Evolutionary conservation across 2,888 invertebrate genomes (phyloP).

Genomic region (Galerucella nymphaeae): DNA sequence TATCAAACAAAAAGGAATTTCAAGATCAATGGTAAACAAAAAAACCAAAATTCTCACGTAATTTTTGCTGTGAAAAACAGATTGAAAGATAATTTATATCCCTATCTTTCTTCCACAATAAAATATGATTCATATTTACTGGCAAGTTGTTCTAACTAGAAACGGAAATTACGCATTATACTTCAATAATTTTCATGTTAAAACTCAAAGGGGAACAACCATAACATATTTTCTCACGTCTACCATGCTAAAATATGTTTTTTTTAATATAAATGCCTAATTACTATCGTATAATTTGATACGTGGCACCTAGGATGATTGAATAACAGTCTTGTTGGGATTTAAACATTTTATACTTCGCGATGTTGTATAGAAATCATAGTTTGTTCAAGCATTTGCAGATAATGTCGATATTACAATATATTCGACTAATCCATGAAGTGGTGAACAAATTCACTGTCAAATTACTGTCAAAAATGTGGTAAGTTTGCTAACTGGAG

Average conservation of each 20-base stretch:
- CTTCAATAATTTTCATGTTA: conserved; percentile 56
- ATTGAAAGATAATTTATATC: not conserved
- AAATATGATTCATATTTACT: conserved; percentile 13
- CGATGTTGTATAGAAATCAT: no score
- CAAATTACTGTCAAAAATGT: no score
- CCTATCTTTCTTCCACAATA: conserved; percentile 5
- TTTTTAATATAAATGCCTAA: conserved; percentile 21
- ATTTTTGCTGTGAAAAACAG: not conserved
- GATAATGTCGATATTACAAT: no score
- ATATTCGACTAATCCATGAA: no score
- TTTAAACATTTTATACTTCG: not conserved
- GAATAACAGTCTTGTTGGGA: not conserved
- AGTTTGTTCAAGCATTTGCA: no score
- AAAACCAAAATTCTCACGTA: not conserved
- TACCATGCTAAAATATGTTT: conserved; percentile 24
- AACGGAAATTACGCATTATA: conserved; percentile 58
- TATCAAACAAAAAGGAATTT: no score
- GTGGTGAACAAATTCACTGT: no score
- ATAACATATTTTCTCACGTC: conserved; percentile 45
- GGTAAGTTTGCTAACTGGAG: no score
- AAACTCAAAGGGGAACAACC: conserved; percentile 49
- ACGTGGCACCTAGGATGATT: not conserved
- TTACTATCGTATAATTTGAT: conserved; percentile 17
- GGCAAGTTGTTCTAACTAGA: conserved; percentile 47
- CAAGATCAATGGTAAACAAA: no score